Percentiles rank a stretch among this genome's conserved stretches.
These are phyloP conservation scores for Stictonetta naevosa DNA, from an alignment of 2,113 vertebrate genomes.

Conservation along the genomic window DNA sequence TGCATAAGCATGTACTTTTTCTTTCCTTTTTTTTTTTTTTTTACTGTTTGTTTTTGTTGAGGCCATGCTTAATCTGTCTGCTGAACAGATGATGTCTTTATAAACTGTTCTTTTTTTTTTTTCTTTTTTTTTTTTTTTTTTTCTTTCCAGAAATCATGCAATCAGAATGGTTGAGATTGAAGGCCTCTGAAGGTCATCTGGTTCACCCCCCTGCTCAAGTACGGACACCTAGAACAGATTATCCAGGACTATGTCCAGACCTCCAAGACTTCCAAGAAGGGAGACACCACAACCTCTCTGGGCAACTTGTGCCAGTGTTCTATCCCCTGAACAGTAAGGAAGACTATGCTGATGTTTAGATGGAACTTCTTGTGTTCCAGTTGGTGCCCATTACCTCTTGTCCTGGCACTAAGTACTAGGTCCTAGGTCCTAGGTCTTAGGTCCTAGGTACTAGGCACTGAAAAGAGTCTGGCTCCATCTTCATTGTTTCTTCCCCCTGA, in stretches of 20 bases:
- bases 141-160: not conserved
- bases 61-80: not conserved
- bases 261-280: not conserved
- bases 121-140: not conserved
- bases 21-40: not conserved
- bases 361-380: not conserved
- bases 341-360: not conserved
- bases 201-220: not conserved
- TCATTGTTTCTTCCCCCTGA: not conserved
- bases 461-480: not conserved
- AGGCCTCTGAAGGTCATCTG: not conserved
- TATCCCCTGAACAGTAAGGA: not conserved
- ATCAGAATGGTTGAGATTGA: not conserved
- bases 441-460: too few species aligned
- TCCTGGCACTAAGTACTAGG: not conserved
- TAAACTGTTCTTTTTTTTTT: not conserved
- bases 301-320: not conserved
- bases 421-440: too few species aligned
- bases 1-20: not conserved
- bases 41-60: not conserved
- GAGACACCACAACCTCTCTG: not conserved
- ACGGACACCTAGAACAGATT: not conserved
- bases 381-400: not conserved
- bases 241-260: not conserved
- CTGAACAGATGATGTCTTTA: not conserved